Evolutionary conservation across 1,140 invertebrate genomes (phyloP).

Genomic region (Vanessa atalanta): DNA sequence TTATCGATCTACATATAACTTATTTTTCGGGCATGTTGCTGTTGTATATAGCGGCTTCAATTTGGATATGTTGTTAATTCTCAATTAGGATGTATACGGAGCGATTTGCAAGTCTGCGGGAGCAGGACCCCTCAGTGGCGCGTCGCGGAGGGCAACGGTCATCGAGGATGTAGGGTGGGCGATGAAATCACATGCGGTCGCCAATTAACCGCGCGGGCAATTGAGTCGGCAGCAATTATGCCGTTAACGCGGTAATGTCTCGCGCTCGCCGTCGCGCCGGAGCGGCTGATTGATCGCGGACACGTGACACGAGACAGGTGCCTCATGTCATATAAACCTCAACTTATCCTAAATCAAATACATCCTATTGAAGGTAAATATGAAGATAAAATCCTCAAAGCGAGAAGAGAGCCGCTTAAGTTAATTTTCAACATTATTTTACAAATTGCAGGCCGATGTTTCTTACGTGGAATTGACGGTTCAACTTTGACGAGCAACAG

Average conservation of each 20-base stretch:
- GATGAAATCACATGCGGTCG: constrained; percentile 20
- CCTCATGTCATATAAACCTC: too few species aligned
- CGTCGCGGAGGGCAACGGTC: constrained; percentile 4
- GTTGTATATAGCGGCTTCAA: neutral
- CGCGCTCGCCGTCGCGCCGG: neutral
- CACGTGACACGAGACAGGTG: constrained; percentile 7
- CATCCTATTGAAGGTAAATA: too few species aligned
- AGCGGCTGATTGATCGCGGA: constrained; percentile 6
- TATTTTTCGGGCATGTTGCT: neutral
- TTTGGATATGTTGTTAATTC: neutral
- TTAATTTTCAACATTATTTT: too few species aligned
- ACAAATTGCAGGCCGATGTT: too few species aligned
- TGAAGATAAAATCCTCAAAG: too few species aligned
- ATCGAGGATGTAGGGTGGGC: constrained; percentile 5
- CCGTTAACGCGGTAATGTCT: constrained; percentile 25
- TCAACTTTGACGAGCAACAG: neutral
- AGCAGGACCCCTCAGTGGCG: neutral
- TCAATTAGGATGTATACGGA: constrained; percentile 20
- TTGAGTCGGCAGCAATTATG: constrained; percentile 34
- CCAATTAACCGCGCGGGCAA: constrained; percentile 28
- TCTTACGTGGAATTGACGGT: too few species aligned
- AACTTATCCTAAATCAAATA: too few species aligned
- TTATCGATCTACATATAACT: too few species aligned
- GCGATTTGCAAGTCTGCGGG: constrained; percentile 11
- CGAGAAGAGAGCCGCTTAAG: too few species aligned